Evolutionary conservation across 2,113 vertebrate genomes (phyloP).

Genomic region (Podilymbus podiceps): DNA sequence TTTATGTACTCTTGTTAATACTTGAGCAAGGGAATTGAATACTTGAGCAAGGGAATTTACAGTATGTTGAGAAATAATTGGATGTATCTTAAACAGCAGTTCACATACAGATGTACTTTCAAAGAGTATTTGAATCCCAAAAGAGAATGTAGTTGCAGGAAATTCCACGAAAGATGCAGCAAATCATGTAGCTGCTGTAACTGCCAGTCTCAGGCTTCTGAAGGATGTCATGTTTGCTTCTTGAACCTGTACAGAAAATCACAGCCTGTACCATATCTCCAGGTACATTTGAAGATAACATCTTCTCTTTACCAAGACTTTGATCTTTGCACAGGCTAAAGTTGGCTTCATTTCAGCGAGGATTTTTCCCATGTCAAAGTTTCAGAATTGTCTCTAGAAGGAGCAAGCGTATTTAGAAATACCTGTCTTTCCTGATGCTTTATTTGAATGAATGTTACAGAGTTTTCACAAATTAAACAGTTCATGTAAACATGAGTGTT

Average conservation of each 20-base stretch:
- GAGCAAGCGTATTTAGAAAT: neutral
- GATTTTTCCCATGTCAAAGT: neutral
- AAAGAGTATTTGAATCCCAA: neutral
- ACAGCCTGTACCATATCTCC: neutral
- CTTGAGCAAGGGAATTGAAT: constrained; percentile 17
- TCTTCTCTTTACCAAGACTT: neutral
- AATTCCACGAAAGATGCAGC: neutral
- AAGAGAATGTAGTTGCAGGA: neutral
- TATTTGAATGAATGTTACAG: neutral
- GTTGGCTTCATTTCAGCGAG: neutral
- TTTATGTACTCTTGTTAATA: constrained; percentile 14
- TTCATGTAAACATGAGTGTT: constrained; percentile 24
- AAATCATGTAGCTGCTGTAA: neutral
- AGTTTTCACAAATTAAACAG: neutral
- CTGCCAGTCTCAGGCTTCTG: neutral
- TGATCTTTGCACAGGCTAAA: neutral
- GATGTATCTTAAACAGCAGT: neutral
- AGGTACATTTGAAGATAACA: neutral
- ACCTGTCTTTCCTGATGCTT: neutral
- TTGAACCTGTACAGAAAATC: neutral
- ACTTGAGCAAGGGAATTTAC: neutral
- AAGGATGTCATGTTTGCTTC: neutral
- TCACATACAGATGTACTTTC: neutral
- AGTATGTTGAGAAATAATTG: neutral
- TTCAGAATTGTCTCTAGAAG: neutral